Evolutionary conservation across 2,113 vertebrate species (phyloP).

Genomic region (Plecturocebus donacophilus): DNA sequence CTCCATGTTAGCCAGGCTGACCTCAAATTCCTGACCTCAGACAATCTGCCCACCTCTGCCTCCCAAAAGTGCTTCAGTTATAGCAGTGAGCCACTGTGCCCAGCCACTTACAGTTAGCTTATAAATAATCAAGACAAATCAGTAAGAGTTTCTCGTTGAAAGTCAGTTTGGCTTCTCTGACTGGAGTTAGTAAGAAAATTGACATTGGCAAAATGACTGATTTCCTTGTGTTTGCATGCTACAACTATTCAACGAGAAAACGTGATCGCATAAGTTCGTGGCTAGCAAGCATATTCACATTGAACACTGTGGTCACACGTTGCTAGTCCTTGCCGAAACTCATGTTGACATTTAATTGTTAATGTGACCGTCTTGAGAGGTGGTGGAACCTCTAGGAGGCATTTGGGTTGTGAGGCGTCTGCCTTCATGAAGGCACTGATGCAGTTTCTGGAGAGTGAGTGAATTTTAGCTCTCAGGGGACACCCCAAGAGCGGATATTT

Average conservation of each 20-base stretch:
- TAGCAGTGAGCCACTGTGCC: too few species aligned
- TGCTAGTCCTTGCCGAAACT: background rate
- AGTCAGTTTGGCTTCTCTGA: background rate
- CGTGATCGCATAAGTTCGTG: background rate
- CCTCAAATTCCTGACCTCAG: too few species aligned
- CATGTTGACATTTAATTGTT: background rate
- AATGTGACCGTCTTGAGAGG: background rate
- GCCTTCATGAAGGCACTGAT: background rate
- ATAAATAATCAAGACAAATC: background rate
- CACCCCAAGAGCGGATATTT: background rate
- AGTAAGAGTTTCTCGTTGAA: background rate
- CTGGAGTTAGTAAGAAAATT: background rate
- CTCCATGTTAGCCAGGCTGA: too few species aligned
- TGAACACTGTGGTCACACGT: background rate
- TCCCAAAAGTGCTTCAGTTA: too few species aligned
- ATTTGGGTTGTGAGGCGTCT: background rate
- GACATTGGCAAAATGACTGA: background rate
- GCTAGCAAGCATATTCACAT: background rate
- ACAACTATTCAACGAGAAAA: background rate
- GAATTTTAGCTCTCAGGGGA: background rate
- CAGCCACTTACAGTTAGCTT: background rate
- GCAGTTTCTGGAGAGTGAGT: background rate
- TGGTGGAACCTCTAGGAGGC: background rate
- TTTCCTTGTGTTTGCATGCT: background rate
- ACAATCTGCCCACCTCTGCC: too few species aligned